A percentile compares a stretch with the other conserved stretches of the same genome.
phyloP scores from a whole-genome alignment of 2,888 invertebrate genomes.

The Neoascia interrupta region DNA sequence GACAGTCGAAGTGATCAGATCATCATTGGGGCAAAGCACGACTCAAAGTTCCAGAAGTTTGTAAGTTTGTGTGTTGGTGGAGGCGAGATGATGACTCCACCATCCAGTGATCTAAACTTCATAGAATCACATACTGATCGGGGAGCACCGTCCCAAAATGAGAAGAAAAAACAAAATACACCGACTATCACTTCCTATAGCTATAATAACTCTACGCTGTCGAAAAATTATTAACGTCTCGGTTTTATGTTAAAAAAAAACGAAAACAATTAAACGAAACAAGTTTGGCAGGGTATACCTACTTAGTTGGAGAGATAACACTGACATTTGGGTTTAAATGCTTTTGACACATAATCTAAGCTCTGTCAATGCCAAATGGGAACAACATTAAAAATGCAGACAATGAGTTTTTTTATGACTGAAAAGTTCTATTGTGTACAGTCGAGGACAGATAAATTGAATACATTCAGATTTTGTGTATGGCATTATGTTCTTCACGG shows the following conservation, averaged over 20 bases:
- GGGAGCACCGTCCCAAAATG: background rate
- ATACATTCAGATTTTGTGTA: no score
- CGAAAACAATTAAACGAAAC: constrained; percentile 12
- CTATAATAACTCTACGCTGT: background rate
- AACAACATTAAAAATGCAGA: constrained; percentile 13
- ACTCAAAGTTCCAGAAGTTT: constrained; percentile 21
- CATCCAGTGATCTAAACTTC: constrained; percentile 32
- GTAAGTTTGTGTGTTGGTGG: constrained; percentile 5
- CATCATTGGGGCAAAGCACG: constrained; percentile 12
- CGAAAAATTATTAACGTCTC: constrained; percentile 1
- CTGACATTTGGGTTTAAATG: constrained; percentile 44
- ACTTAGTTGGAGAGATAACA: constrained; percentile 3
- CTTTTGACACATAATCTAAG: constrained; percentile 39
- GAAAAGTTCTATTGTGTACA: no score
- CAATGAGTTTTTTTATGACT: no score
- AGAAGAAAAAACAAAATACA: constrained; percentile 24
- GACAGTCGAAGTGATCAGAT: constrained; percentile 45
- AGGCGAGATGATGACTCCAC: background rate
- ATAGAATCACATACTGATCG: constrained; percentile 13
- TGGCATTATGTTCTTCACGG: no score
- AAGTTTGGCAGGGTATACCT: constrained; percentile 6
- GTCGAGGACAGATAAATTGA: no score
- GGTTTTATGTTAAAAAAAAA: constrained; percentile 12
- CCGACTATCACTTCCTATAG: constrained; percentile 14
- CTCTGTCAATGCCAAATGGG: constrained; percentile 35